phyloP scores from a whole-genome alignment of 23 tunicate species.

The Trididemnum nubilum region DNA sequence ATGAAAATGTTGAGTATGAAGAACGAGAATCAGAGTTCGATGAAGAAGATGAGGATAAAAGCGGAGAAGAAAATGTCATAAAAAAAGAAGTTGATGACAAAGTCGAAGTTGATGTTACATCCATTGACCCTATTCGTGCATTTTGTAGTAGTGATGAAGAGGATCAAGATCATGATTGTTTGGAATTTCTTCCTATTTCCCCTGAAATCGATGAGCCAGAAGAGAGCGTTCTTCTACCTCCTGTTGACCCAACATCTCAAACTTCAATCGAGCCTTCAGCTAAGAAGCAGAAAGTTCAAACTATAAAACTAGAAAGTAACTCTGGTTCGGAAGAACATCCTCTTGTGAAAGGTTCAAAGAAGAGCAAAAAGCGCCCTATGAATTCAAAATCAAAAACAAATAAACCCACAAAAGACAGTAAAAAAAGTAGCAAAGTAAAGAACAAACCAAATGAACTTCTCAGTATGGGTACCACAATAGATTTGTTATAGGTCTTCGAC shows the following conservation, averaged over 20 bases:
- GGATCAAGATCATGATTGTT: constrained; percentile 67
- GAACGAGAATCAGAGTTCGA: constrained; percentile 97
- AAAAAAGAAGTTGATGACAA: constrained; percentile 53
- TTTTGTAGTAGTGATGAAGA: constrained; percentile 96
- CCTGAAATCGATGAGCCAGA: constrained; percentile 99
- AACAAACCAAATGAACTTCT: constrained; percentile 57
- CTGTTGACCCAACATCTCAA: constrained; percentile 73
- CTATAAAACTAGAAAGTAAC: constrained; percentile 63
- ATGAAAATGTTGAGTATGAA: constrained; percentile 96
- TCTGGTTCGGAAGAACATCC: constrained; percentile 85
- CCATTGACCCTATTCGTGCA: constrained; percentile 78
- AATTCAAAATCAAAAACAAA: constrained; percentile 24
- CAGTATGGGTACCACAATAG: constrained; percentile 84
- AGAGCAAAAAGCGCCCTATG: constrained; percentile 37
- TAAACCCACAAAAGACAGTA: constrained; percentile 55
- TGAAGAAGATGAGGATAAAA: constrained; percentile 93
- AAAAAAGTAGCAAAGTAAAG: constrained; percentile 28
- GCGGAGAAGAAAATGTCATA: constrained; percentile 50
- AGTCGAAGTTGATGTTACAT: constrained; percentile 75
- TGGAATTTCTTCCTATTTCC: constrained; percentile 86
- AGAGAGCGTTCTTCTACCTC: constrained; percentile 78
- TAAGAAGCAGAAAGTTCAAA: constrained; percentile 67
- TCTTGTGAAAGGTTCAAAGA: constrained; percentile 54
- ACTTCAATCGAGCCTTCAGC: constrained; percentile 27
- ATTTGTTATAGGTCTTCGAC: constrained; percentile 27